phyloP scores from a whole-genome alignment of 2,797 vertebrate genomes.

The Periparus ater region DNA sequence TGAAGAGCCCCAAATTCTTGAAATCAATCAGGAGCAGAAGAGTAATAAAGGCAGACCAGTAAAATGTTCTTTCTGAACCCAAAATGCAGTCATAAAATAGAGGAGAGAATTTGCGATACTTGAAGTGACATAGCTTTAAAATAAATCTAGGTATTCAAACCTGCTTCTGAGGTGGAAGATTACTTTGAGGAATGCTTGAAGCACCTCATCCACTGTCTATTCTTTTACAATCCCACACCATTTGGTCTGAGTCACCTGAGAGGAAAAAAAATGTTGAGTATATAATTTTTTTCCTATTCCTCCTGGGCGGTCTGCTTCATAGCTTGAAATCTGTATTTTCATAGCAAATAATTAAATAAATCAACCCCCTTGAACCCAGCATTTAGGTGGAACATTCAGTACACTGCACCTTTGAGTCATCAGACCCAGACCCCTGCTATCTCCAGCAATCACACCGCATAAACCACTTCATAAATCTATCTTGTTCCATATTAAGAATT shows the following conservation, averaged over 20 bases:
- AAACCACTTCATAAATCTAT: conserved; percentile 10
- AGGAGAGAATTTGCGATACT: neutral
- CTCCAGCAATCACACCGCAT: neutral
- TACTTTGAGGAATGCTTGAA: neutral
- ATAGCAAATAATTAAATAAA: neutral
- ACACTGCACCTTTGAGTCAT: conserved; percentile 24
- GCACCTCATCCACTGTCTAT: neutral
- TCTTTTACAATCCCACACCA: neutral
- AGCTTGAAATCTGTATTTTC: neutral
- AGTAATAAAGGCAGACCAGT: neutral
- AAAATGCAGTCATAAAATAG: neutral
- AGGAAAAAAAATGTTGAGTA: neutral
- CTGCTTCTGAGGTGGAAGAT: neutral
- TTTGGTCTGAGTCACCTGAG: neutral
- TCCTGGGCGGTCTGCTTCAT: neutral
- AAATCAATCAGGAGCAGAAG: neutral
- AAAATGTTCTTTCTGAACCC: neutral
- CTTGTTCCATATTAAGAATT: neutral
- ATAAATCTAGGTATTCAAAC: neutral
- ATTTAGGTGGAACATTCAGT: neutral
- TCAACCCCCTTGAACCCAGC: neutral
- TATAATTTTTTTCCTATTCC: neutral
- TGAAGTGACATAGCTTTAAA: neutral
- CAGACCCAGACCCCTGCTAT: neutral
- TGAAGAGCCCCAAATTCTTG: neutral